Percentiles rank a stretch among this genome's conserved stretches.
Conservation (phyloP, 2,113 vertebrate species). For the Macrotus californicus region DNA sequence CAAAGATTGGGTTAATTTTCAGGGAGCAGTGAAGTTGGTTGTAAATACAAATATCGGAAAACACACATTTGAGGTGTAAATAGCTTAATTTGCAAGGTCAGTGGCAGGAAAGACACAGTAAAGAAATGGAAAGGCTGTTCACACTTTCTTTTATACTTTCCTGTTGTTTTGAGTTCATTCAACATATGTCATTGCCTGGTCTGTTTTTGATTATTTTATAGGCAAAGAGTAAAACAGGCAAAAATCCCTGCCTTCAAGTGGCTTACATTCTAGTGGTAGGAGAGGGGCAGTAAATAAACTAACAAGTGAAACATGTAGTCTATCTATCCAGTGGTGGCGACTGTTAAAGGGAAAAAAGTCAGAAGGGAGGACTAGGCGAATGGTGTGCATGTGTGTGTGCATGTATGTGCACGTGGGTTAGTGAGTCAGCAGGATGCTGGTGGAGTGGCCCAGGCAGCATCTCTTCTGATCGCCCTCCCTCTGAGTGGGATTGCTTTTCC, state of each 20-base stretch:
- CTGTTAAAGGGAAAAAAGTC: background rate
- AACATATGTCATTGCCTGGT: background rate
- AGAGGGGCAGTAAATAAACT: background rate
- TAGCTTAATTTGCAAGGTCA: slow-evolving; percentile 62
- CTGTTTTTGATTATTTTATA: background rate
- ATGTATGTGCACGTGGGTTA: rapidly evolving
- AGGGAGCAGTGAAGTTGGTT: slow-evolving; percentile 7
- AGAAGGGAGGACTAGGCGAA: rapidly evolving
- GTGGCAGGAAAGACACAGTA: slow-evolving; percentile 24
- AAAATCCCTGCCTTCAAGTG: background rate
- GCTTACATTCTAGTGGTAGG: background rate
- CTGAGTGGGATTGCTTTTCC: background rate
- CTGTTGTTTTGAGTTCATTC: background rate
- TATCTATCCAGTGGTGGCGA: too few species aligned
- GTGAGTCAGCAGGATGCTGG: background rate
- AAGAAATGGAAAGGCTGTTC: background rate
- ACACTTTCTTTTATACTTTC: background rate
- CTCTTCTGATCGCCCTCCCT: background rate
- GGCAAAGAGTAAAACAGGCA: background rate
- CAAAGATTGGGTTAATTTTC: background rate
- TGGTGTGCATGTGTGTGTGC: rapidly evolving
- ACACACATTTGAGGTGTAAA: slow-evolving; percentile 54
- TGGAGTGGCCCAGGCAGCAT: background rate
- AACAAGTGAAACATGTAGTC: background rate
- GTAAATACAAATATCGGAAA: slow-evolving; percentile 30